Conservation (phyloP, 2,888 invertebrate species). For the Penaeus monodon region DNA sequence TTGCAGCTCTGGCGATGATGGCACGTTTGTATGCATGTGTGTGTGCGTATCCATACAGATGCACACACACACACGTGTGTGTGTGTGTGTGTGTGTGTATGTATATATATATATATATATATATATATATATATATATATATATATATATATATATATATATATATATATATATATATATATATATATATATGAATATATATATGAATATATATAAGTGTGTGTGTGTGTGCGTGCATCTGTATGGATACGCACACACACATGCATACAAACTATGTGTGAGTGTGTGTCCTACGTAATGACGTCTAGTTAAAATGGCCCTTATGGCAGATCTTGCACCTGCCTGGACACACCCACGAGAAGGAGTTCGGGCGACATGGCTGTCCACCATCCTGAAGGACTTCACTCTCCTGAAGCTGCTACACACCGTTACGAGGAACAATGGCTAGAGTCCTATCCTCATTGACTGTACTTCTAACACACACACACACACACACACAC, state of each 20-base stretch:
- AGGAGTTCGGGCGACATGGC: too few species aligned
- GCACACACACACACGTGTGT: not conserved
- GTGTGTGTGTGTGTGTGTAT: fast-evolving
- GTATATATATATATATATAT: not conserved
- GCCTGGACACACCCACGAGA: not conserved
- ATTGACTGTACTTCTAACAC: fast-evolving
- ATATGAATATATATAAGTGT: not conserved
- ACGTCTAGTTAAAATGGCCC: too few species aligned
- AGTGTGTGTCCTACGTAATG: not conserved
- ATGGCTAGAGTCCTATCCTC: too few species aligned
- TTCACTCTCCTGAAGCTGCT: too few species aligned
- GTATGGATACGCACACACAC: not conserved
- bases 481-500: not conserved
- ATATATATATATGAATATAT: not conserved
- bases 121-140: not conserved
- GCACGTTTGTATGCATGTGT: too few species aligned
- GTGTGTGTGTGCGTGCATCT: not conserved
- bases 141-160: not conserved
- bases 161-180: not conserved
- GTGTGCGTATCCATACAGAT: not conserved
- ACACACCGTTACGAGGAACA: too few species aligned
- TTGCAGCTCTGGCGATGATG: too few species aligned
- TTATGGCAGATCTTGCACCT: too few species aligned
- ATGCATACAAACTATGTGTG: not conserved
- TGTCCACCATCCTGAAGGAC: too few species aligned